Conservation (phyloP, 2,113 vertebrate species). For the Amphiprion percula region DNA sequence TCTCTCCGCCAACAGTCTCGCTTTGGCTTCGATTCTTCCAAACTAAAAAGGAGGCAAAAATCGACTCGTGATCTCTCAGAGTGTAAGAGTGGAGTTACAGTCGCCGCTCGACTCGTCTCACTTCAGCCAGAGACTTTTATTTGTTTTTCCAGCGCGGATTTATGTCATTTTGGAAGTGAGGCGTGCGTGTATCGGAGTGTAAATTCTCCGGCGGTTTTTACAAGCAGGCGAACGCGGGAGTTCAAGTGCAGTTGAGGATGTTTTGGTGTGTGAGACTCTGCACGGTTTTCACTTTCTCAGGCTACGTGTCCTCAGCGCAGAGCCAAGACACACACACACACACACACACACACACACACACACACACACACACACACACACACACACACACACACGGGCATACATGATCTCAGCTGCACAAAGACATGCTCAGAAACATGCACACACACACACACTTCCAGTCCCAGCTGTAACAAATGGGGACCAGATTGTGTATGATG, state of each 20-base stretch:
- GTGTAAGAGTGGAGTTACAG: slow-evolving; percentile 23
- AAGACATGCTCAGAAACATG: slow-evolving; percentile 29
- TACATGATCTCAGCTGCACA: slow-evolving; percentile 44
- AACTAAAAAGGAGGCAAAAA: not conserved
- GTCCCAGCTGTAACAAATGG: slow-evolving; percentile 79
- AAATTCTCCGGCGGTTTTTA: slow-evolving; percentile 30
- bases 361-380: slow-evolving; percentile 36
- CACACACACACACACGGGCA: slow-evolving; percentile 11
- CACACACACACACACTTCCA: slow-evolving; percentile 44
- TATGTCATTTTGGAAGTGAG: slow-evolving; percentile 46
- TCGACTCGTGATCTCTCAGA: slow-evolving; percentile 18
- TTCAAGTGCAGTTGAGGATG: slow-evolving; percentile 58
- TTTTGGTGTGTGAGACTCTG: slow-evolving; percentile 53
- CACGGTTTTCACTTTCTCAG: slow-evolving; percentile 58
- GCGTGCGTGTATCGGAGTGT: not conserved
- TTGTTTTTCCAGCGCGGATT: slow-evolving; percentile 51
- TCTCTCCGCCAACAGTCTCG: not conserved
- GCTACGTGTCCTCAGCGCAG: slow-evolving; percentile 42
- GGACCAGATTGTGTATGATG: slow-evolving; percentile 78
- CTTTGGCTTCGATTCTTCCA: not conserved
- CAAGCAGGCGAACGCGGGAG: slow-evolving; percentile 26
- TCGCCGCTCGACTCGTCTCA: slow-evolving; percentile 3
- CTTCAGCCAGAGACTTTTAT: slow-evolving; percentile 37
- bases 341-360: slow-evolving; percentile 9
- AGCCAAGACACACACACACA: slow-evolving; percentile 46